Evolutionary conservation across 2,888 invertebrate genomes (phyloP).

Genomic region (Rhagonycha lutea): DNA sequence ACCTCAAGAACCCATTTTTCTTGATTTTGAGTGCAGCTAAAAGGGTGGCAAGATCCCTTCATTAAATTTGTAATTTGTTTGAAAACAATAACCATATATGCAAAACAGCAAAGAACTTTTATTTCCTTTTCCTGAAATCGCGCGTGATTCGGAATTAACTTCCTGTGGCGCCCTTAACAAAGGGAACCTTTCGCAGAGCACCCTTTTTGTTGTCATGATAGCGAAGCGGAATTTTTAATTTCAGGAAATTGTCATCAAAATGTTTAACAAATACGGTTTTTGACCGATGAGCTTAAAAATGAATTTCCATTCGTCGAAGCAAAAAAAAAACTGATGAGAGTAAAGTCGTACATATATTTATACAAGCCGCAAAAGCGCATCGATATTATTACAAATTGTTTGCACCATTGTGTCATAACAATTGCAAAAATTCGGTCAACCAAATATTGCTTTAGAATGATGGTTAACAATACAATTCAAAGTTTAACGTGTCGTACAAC

Average conservation of each 20-base stretch:
- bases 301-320: background rate
- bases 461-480: conserved; percentile 7
- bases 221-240: background rate
- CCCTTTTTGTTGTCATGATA: background rate
- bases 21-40: too few species aligned
- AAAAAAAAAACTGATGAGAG: background rate
- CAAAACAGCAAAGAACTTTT: too few species aligned
- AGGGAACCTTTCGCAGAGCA: background rate
- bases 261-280: background rate
- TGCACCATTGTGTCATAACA: conserved; percentile 55
- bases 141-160: background rate
- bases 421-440: conserved; percentile 43
- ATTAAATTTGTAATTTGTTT: too few species aligned
- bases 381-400: conserved; percentile 58
- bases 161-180: background rate
- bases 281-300: background rate
- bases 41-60: too few species aligned
- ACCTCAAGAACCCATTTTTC: too few species aligned
- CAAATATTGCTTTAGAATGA: conserved; percentile 4
- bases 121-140: too few species aligned
- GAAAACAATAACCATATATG: too few species aligned
- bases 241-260: background rate
- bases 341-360: conserved; percentile 35
- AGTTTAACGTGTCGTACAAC: conserved; percentile 14
- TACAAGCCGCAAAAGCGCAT: conserved; percentile 54